Base-by-base conservation (phyloP, 2,113 vertebrate species). In the Forbesichthys papilliferus region DNA sequence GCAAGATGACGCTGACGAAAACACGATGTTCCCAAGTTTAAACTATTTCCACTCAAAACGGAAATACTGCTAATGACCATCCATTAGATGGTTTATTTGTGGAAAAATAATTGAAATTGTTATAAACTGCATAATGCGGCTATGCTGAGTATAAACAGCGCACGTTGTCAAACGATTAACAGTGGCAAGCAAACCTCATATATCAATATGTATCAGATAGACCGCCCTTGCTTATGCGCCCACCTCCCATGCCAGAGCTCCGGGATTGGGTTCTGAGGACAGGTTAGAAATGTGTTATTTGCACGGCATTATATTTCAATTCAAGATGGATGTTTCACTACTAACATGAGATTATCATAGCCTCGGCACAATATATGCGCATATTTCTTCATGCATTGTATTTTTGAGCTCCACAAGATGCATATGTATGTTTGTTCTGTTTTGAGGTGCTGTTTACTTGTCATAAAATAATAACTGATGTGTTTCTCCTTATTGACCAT, bases 401-500 rank as follows among this genome's bases (percentile, higher is more conserved):
- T 12, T 65, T 11, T 14, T n/a, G 0, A 10, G 16, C 55, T 20
- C 11, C 54, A 16, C 20, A 20, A 27, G 55, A 57, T 58, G 47
- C 60, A 18, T 27, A 48, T 33, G 61, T 49, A 20, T 6, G 47
- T 63, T 46, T 47, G 9, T 46, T 58, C 18, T 13, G 52, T 53
- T 75, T 69, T 62, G 9, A 80, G 10, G 34, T 60, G 52, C 47
- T 42, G 34, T 34, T 9, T 4, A 27, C 27, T 20, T 47, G 48
- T 13, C 68, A 48, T 67, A 69, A 85, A 82, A 55, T 20, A 61
- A 72, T 9, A 63, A 63, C 73, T 18, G 61, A 3, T 3, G 36
- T 42, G 36, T 42, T 5, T 42, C 46, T 16, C 9, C 53, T 52
- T 74, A 61, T 3, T 33, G 10, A 33, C 11, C 12, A 12, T 33